A percentile compares a stretch with the other conserved stretches of the same genome.
phyloP scores from a whole-genome alignment of 2,113 vertebrate genomes.

The Hyperoodon ampullatus region DNA sequence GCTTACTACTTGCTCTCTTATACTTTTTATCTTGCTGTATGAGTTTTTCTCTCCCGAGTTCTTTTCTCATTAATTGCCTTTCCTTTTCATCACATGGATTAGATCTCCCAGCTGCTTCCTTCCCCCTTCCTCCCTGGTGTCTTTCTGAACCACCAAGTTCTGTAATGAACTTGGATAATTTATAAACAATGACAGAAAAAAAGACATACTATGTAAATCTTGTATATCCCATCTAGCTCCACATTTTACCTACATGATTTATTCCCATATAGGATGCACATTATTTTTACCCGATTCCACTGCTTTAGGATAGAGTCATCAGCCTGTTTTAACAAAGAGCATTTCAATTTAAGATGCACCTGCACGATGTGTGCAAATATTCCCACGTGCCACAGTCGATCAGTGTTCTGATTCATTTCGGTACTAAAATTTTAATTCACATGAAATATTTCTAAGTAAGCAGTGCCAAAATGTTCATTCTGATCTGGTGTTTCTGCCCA shows the following conservation, averaged over 20 bases:
- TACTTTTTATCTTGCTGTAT: not conserved
- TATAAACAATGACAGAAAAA: not conserved
- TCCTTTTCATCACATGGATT: not conserved
- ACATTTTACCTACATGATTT: not conserved
- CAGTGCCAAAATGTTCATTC: conserved; percentile 23
- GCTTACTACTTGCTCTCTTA: not conserved
- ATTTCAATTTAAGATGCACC: not conserved
- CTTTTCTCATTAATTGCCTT: not conserved
- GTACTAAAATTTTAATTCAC: conserved; percentile 49
- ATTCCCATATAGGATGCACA: not conserved
- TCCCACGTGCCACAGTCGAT: not conserved
- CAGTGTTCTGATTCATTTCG: conserved; percentile 8
- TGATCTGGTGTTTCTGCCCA: conserved; percentile 39
- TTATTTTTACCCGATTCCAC: not conserved
- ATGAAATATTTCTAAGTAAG: conserved; percentile 46
- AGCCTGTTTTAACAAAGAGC: not conserved
- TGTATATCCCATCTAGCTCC: not conserved
- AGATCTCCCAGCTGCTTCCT: not conserved
- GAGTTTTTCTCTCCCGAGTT: not conserved
- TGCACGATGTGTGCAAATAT: not conserved
- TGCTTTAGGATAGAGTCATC: not conserved
- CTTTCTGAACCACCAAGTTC: not conserved
- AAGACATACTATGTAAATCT: not conserved
- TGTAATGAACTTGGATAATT: not conserved
- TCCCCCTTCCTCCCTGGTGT: not conserved